Conservation (phyloP, 2,797 vertebrate species). For the Sebastiscus albofasciatus region DNA sequence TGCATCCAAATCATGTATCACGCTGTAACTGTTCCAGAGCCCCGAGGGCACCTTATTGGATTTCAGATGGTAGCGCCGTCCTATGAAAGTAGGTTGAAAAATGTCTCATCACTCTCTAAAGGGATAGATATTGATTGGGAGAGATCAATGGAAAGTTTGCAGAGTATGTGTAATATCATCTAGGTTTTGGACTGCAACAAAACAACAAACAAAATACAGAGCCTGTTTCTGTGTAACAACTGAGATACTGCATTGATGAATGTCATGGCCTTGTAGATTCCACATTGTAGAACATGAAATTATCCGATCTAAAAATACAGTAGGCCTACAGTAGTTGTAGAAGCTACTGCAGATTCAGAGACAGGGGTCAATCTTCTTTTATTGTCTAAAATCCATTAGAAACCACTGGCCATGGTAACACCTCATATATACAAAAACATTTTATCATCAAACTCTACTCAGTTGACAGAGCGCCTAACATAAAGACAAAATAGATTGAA, state of each 20-base stretch:
- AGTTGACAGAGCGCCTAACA: background rate
- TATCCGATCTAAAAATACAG: conserved; percentile 6
- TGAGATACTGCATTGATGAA: conserved; percentile 6
- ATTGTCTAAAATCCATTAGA: background rate
- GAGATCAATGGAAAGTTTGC: conserved; percentile 51
- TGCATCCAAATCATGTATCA: conserved; percentile 19
- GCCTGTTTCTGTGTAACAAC: conserved; percentile 3
- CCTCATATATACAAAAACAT: background rate
- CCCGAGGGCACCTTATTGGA: conserved; percentile 25
- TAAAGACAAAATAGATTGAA: background rate
- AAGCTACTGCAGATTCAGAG: background rate
- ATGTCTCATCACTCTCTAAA: conserved; percentile 48
- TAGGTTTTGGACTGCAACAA: conserved; percentile 15
- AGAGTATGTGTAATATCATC: conserved; percentile 27
- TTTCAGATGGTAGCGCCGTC: conserved; percentile 33
- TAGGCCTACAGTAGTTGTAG: background rate
- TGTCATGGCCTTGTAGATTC: background rate
- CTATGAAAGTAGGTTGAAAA: conserved; percentile 51
- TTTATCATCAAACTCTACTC: background rate
- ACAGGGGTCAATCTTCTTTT: background rate
- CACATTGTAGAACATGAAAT: background rate
- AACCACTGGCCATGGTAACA: background rate
- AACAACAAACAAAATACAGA: conserved; percentile 32
- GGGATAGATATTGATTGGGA: conserved; percentile 45
- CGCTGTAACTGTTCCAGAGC: conserved; percentile 4